A percentile compares a stretch with the other conserved stretches of the same genome.
These are phyloP conservation scores for Amia ocellicauda DNA, from an alignment of 2,113 vertebrate genomes.

Conservation along the genomic window DNA sequence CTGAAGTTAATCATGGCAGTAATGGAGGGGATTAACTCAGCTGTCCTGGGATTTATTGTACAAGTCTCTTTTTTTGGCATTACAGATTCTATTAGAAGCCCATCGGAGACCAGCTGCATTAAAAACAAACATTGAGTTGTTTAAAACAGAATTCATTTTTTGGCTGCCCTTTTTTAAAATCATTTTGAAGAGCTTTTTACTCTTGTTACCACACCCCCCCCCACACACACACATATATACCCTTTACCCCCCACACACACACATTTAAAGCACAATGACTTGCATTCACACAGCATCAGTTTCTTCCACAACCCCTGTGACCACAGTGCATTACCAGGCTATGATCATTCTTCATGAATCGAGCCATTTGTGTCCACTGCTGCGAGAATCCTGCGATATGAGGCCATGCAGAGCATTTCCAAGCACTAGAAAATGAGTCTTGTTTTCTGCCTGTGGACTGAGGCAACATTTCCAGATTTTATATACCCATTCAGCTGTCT, in stretches of 20 bases:
- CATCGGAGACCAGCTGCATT: background rate
- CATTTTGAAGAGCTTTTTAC: background rate
- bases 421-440: no score
- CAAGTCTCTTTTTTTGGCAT: background rate
- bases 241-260: background rate
- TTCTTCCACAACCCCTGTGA: no score
- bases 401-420: no score
- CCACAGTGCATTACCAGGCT: no score
- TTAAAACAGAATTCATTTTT: background rate
- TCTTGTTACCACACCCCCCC: background rate
- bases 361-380: no score
- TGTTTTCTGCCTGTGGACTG: no score
- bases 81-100: slow-evolving; percentile 10
- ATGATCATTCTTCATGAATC: no score
- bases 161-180: background rate
- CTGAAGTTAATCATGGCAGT: slow-evolving; percentile 18
- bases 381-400: no score
- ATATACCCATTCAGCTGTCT: no score
- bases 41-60: slow-evolving; percentile 5
- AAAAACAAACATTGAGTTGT: slow-evolving; percentile 5
- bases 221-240: background rate
- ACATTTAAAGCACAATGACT: background rate
- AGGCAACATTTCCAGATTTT: no score
- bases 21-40: slow-evolving; percentile 14
- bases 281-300: no score